Percentiles rank a stretch among this genome's conserved stretches.
Conservation (phyloP, 2,888 invertebrate genomes). For the Clostera curtula region DNA sequence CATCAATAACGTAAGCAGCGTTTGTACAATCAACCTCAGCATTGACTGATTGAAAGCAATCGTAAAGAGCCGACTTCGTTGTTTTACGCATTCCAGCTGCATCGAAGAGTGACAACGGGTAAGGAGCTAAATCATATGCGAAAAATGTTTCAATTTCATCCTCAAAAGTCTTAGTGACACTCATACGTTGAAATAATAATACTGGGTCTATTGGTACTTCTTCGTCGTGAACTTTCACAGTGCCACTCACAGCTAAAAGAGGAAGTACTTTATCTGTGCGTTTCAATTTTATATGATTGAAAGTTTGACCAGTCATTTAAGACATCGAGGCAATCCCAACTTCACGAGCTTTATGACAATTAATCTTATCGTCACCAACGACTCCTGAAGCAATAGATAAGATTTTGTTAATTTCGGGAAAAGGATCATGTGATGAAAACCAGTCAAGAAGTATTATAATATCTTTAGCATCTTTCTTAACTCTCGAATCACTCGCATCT, state of each 20-base stretch:
- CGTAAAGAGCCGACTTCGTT: slow-evolving; percentile 19
- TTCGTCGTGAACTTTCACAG: slow-evolving; percentile 32
- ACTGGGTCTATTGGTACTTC: slow-evolving; percentile 28
- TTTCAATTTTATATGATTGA: too few species aligned
- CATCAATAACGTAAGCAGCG: too few species aligned
- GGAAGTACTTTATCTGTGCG: too few species aligned
- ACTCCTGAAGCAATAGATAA: slow-evolving; percentile 19
- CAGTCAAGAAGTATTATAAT: too few species aligned
- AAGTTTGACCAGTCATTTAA: slow-evolving; percentile 26
- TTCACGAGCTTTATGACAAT: slow-evolving; percentile 24
- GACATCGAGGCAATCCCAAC: slow-evolving; percentile 21
- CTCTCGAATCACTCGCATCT: too few species aligned
- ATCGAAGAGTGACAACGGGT: slow-evolving; percentile 22
- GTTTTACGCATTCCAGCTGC: slow-evolving; percentile 22
- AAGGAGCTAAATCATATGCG: slow-evolving; percentile 23
- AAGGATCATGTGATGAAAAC: too few species aligned
- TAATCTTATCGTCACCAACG: slow-evolving; percentile 20
- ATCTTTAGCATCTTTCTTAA: too few species aligned
- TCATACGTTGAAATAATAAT: slow-evolving; percentile 33
- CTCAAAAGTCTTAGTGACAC: slow-evolving; percentile 20
- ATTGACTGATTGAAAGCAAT: slow-evolving; percentile 20
- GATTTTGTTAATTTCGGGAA: slow-evolving; percentile 14
- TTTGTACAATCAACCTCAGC: too few species aligned
- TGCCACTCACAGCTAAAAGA: too few species aligned
- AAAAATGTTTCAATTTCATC: slow-evolving; percentile 22